Percentiles rank a stretch among this genome's conserved stretches.
Evolutionary conservation across 2,797 vertebrate genomes (phyloP).

Genomic region (Odontamblyopus lacepedii): DNA sequence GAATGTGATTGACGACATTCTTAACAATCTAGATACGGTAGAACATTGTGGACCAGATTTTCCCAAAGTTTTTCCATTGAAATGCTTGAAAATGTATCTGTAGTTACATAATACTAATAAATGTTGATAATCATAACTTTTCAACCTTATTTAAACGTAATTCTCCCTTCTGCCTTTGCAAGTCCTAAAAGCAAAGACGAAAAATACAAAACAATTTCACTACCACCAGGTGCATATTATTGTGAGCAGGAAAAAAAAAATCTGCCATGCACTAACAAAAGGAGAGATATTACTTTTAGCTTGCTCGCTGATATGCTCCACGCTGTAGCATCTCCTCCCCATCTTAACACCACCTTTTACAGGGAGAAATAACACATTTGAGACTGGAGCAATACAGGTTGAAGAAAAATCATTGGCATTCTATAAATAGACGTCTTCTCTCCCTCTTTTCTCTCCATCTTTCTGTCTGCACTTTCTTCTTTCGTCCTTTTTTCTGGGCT

Average conservation of each 20-base stretch:
- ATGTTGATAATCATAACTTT: background rate
- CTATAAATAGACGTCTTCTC: constrained; percentile 57
- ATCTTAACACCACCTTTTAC: constrained; percentile 35
- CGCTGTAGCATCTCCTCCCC: constrained; percentile 42
- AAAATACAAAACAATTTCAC: constrained; percentile 4
- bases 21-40: too few relatives aligned
- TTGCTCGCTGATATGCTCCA: constrained; percentile 30
- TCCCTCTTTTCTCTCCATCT: constrained; percentile 34
- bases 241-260: background rate
- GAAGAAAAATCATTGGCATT: constrained; percentile 53
- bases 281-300: constrained; percentile 36
- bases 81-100: background rate
- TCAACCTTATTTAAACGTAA: background rate
- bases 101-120: background rate
- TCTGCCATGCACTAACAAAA: constrained; percentile 22
- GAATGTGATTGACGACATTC: too few relatives aligned
- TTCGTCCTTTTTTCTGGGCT: constrained; percentile 23
- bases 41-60: too few relatives aligned
- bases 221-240: constrained; percentile 10
- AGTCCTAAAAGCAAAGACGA: background rate
- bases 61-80: too few relatives aligned
- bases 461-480: constrained; percentile 21
- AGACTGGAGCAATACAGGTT: constrained; percentile 53
- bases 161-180: background rate
- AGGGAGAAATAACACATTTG: constrained; percentile 51